Base-by-base conservation (phyloP, 1,140 invertebrate species). In the Drosophila bifasciata region DNA sequence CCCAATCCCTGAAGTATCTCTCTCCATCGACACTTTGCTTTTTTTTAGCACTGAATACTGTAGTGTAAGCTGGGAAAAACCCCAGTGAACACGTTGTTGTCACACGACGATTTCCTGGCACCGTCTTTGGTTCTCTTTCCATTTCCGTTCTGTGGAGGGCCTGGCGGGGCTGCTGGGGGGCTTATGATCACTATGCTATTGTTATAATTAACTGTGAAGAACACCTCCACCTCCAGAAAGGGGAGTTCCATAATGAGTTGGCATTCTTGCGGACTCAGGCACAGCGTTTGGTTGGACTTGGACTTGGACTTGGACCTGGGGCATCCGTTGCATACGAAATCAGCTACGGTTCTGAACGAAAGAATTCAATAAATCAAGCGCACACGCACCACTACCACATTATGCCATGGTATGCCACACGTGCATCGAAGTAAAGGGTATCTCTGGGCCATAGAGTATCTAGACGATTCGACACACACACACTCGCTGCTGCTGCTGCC, bases 341-440 rank as follows among this genome's bases (percentile, higher is more conserved):
- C 61, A 81, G 81, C 48, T 28, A 28, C n/a, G 44, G 25, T 62
- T 60, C 19, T 59, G 17, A 68, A 28, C 13, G 21, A 17, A 46
- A 81, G 74, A 81, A 75, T 88, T 78, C 64, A 78, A 86, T 86
- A 88, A 86, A 88, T 88, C 83, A 86, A 88, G 72, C 68, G 81
- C 81, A 88, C 81, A 88, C 81, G 83, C 83, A 86, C 83, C 32
- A 36, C 11, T 36, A 13, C 32, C 11, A 36, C 32, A 83, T 81
- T 81, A 88, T 88, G 77, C 83, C 49, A 75, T 46, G 78, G 83
- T 74, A 86, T 86, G 78, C 32, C 23, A 11, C 78, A 62, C 40
- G 39, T 50, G 62, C 46, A 71, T 57, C 45, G 53, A 52, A 28
- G 15, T 28, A 28, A 8, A 28, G 28, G 28, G 28, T 9, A 28